Conservation (phyloP, 2,113 vertebrate species). For the Caloenas nicobarica region DNA sequence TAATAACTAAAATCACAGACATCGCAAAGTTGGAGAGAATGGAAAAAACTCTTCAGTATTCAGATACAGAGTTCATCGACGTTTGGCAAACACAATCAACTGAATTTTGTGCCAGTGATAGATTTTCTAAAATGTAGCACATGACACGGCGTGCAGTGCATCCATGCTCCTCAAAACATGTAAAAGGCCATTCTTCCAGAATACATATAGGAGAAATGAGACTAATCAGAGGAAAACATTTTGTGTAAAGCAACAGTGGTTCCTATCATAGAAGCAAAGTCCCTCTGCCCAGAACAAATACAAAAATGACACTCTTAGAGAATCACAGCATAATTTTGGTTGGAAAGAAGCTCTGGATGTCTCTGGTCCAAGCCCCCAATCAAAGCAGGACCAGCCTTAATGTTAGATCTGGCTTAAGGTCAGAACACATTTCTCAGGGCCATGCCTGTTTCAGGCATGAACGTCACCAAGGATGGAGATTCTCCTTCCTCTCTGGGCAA, state of each 20-base stretch:
- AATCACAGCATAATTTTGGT: background rate
- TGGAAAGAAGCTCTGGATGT: background rate
- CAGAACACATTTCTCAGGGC: background rate
- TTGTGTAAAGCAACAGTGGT: background rate
- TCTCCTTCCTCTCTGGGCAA: background rate
- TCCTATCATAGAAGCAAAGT: background rate
- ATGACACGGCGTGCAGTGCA: background rate
- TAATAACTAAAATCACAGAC: background rate
- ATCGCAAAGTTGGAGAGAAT: background rate
- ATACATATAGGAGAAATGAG: background rate
- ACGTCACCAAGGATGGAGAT: background rate
- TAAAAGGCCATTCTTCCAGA: background rate
- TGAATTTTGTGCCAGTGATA: background rate
- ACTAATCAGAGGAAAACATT: background rate
- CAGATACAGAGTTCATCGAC: background rate
- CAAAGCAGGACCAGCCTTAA: background rate
- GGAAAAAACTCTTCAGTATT: background rate
- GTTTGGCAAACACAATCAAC: background rate
- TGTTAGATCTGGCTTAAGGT: background rate
- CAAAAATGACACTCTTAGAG: background rate
- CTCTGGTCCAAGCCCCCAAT: background rate
- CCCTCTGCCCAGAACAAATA: background rate
- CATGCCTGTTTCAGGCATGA: background rate
- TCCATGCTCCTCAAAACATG: background rate
- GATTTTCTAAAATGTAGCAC: background rate